Evolutionary conservation across 30 jellyfish, hydroid and myxozoan species (phyloP).

Genomic region (Turritopsis rubra): DNA sequence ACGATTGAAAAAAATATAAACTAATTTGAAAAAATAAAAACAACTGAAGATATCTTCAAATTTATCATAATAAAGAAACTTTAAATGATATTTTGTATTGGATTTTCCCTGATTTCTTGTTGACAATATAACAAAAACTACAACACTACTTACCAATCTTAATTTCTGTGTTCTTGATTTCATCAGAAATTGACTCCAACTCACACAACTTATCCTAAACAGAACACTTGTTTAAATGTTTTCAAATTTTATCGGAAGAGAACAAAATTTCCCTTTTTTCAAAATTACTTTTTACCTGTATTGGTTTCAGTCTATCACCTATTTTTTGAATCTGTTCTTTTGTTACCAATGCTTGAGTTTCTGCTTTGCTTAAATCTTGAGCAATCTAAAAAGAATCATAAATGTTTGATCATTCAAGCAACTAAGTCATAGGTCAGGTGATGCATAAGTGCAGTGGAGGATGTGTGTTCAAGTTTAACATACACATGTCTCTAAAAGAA

Average conservation of each 20-base stretch:
- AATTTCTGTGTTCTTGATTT: neutral
- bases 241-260: neutral
- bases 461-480: no score
- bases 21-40: no score
- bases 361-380: constrained; percentile 43
- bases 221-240: neutral
- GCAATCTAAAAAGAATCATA: constrained; percentile 40
- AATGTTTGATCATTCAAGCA: no score
- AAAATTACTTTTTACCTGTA: constrained; percentile 46
- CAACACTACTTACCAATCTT: neutral
- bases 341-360: constrained; percentile 50
- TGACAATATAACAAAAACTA: neutral
- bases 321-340: constrained; percentile 56
- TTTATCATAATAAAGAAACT: no score
- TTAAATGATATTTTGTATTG: no score
- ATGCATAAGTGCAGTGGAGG: neutral
- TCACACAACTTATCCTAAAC: neutral
- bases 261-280: constrained; percentile 18
- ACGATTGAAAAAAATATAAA: no score
- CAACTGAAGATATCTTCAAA: no score
- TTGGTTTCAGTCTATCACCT: constrained; percentile 39
- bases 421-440: no score
- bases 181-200: neutral
- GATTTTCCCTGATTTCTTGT: no score
- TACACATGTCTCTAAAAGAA: no score